Conservation (phyloP, 2,113 vertebrate genomes). For the Eonycteris spelaea region DNA sequence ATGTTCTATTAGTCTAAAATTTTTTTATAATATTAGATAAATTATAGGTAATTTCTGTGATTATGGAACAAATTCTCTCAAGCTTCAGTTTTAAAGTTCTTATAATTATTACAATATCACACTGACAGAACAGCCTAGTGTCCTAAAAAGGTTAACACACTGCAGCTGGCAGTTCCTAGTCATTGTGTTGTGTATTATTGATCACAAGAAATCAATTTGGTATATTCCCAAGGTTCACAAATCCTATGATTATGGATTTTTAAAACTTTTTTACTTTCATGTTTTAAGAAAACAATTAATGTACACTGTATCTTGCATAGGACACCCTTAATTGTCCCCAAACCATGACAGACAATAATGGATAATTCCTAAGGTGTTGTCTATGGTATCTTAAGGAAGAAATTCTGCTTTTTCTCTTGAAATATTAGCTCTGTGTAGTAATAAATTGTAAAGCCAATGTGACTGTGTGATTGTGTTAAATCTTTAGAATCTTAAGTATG, state of each 20-base stretch:
- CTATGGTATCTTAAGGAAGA: background rate
- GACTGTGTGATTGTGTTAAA: background rate
- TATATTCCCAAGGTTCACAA: background rate
- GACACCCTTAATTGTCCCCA: background rate
- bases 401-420: conserved; percentile 10
- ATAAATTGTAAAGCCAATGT: background rate
- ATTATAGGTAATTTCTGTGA: conserved; percentile 12
- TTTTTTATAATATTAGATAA: background rate
- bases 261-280: background rate
- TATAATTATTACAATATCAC: background rate
- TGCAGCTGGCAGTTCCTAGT: background rate
- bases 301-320: background rate
- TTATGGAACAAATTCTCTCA: background rate
- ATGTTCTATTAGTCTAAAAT: background rate
- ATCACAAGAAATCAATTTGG: background rate
- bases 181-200: background rate
- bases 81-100: background rate
- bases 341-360: background rate
- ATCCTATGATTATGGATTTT: background rate
- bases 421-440: background rate
- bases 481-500: conserved; percentile 7
- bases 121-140: background rate
- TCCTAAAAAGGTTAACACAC: background rate
- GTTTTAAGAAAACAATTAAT: background rate
- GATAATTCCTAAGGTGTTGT: background rate